These are phyloP conservation scores for Acanthurus leucopareius DNA, from an alignment of 2,797 vertebrate species.

Conservation along the genomic window DNA sequence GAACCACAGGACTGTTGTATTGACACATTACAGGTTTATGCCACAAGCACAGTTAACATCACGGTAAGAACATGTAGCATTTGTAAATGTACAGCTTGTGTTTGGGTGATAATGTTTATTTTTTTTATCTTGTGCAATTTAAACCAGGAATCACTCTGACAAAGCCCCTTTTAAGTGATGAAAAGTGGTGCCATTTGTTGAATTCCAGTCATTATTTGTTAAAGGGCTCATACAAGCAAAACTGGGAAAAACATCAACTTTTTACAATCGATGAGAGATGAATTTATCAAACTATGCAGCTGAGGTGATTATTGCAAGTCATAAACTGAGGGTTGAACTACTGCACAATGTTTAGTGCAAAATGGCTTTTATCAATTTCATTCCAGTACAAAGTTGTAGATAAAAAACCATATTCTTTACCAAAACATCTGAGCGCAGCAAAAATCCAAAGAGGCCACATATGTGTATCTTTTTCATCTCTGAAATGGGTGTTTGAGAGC, in stretches of 20 bases:
- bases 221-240: slow-evolving; percentile 54
- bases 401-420: slow-evolving; percentile 29
- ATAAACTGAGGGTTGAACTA: slow-evolving; percentile 18
- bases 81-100: slow-evolving; percentile 24
- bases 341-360: slow-evolving; percentile 27
- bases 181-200: slow-evolving; percentile 21
- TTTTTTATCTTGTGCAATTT: slow-evolving; percentile 12
- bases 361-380: slow-evolving; percentile 19
- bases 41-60: slow-evolving; percentile 53
- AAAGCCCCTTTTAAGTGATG: neutral
- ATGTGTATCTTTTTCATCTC: slow-evolving; percentile 13
- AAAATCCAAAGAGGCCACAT: slow-evolving; percentile 69
- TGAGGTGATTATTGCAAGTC: slow-evolving; percentile 20
- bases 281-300: slow-evolving; percentile 46
- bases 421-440: slow-evolving; percentile 64
- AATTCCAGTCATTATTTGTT: slow-evolving; percentile 36
- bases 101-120: neutral
- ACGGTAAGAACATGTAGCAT: slow-evolving; percentile 20
- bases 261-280: neutral
- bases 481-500: slow-evolving; percentile 30
- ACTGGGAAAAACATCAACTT: slow-evolving; percentile 46
- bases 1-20: slow-evolving; percentile 48
- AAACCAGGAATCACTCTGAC: slow-evolving; percentile 33
- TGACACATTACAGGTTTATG: slow-evolving; percentile 49
- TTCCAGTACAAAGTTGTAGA: slow-evolving; percentile 48